Percentiles rank a stretch among this genome's conserved stretches.
phyloP scores from a whole-genome alignment of 1,140 invertebrate genomes.

The Eriocheir sinensis region DNA sequence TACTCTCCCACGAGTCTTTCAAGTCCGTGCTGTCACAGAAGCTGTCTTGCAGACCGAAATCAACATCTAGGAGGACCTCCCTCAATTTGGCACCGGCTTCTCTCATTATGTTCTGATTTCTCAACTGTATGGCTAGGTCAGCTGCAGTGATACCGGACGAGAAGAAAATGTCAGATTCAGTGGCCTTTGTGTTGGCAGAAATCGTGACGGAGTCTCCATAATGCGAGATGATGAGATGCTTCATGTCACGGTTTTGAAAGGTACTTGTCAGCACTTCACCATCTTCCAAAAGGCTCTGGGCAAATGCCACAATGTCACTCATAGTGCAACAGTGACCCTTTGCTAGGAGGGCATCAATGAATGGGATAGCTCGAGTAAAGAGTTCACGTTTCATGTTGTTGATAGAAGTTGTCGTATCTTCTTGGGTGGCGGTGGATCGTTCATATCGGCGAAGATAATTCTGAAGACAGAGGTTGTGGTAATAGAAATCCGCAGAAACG shows the following conservation, averaged over 20 bases:
- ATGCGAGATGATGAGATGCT: conserved; percentile 27
- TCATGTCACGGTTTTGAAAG: conserved; percentile 48
- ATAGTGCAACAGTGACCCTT: conserved; percentile 32
- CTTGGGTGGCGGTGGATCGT: neutral
- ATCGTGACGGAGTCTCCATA: conserved; percentile 33
- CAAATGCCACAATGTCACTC: neutral
- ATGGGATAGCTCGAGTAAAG: neutral
- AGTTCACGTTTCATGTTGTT: neutral
- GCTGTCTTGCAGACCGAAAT: conserved; percentile 45
- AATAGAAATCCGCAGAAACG: conserved; percentile 48
- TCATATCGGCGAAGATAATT: neutral
- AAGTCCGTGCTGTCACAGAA: conserved; percentile 16
- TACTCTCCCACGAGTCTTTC: conserved; percentile 30
- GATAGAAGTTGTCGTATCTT: neutral
- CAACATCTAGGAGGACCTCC: conserved; percentile 33
- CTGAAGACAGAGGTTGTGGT: neutral
- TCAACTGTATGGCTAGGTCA: conserved; percentile 35
- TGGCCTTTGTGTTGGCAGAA: neutral
- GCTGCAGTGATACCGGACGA: conserved; percentile 18
- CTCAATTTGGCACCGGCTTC: neutral
- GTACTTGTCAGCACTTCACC: neutral
- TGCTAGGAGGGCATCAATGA: neutral
- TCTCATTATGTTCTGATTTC: conserved; percentile 48
- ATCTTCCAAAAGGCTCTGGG: neutral
- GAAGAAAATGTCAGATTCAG: conserved; percentile 32